Conservation (phyloP, 1,140 invertebrate genomes). For the Chrysoperla carnea region DNA sequence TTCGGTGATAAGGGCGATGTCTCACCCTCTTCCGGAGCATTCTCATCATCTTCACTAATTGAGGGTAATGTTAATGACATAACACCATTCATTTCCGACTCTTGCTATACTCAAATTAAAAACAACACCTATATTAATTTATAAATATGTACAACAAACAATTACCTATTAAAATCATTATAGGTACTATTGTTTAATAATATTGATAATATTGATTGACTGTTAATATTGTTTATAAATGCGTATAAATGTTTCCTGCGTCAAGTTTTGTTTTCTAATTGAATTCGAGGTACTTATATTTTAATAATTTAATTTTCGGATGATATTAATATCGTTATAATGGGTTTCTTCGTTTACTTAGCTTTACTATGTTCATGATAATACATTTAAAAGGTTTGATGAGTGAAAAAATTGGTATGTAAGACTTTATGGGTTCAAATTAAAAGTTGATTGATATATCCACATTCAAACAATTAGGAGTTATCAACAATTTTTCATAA, state of each 20-base stretch:
- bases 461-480: no score
- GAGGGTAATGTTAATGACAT: slow-evolving; percentile 70
- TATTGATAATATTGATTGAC: no score
- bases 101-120: slow-evolving; percentile 27
- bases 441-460: no score
- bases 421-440: no score
- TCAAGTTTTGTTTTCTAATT: neutral
- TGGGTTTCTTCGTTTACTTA: no score
- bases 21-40: slow-evolving; percentile 53
- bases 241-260: neutral
- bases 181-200: neutral
- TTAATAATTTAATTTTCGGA: no score
- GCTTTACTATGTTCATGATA: no score
- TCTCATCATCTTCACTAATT: slow-evolving; percentile 85
- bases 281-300: no score
- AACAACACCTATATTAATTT: neutral
- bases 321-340: no score
- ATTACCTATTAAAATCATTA: neutral
- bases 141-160: neutral
- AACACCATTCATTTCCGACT: slow-evolving; percentile 61
- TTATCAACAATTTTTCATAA: no score
- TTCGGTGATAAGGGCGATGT: slow-evolving; percentile 40
- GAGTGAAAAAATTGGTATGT: no score
- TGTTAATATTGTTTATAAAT: neutral
- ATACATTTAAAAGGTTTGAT: no score